phyloP scores from a whole-genome alignment of 2,888 invertebrate genomes.

The Pyralis farinalis region DNA sequence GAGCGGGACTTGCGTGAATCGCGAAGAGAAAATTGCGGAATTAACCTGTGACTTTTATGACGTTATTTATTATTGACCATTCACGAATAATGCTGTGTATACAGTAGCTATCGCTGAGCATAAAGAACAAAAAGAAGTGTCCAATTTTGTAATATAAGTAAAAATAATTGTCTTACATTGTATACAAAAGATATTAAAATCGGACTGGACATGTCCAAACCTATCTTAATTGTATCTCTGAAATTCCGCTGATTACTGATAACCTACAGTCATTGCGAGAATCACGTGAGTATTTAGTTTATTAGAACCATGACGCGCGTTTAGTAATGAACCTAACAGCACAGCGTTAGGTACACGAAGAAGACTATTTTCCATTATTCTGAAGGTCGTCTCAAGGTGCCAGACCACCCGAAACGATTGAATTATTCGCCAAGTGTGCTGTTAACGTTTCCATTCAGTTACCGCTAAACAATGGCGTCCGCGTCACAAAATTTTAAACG shows the following conservation, averaged over 20 bases:
- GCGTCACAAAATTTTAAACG: not conserved
- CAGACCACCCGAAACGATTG: constrained; percentile 40
- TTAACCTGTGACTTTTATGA: constrained; percentile 38
- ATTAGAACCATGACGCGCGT: too few species aligned
- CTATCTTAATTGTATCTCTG: too few species aligned
- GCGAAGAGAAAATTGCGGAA: constrained; percentile 61
- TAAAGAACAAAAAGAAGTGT: too few species aligned
- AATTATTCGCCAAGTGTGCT: constrained; percentile 29
- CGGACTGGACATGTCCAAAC: too few species aligned
- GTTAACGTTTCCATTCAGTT: constrained; percentile 26
- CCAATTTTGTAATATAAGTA: too few species aligned
- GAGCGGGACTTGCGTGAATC: constrained; percentile 46
- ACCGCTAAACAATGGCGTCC: constrained; percentile 10
- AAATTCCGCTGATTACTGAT: too few species aligned
- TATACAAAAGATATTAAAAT: too few species aligned
- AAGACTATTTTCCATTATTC: constrained; percentile 35
- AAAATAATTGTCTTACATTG: too few species aligned
- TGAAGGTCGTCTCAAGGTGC: constrained; percentile 46
- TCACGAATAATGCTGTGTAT: constrained; percentile 1
- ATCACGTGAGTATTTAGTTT: too few species aligned
- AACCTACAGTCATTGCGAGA: too few species aligned
- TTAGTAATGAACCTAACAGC: too few species aligned
- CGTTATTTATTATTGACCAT: constrained; percentile 21
- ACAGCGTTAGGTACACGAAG: constrained; percentile 4
- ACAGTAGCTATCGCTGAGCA: too few species aligned